Evolutionary conservation across 2,113 vertebrate genomes (phyloP), one percentile per base, ranked within the genome.

Genomic region (Pedetes capensis): DNA sequence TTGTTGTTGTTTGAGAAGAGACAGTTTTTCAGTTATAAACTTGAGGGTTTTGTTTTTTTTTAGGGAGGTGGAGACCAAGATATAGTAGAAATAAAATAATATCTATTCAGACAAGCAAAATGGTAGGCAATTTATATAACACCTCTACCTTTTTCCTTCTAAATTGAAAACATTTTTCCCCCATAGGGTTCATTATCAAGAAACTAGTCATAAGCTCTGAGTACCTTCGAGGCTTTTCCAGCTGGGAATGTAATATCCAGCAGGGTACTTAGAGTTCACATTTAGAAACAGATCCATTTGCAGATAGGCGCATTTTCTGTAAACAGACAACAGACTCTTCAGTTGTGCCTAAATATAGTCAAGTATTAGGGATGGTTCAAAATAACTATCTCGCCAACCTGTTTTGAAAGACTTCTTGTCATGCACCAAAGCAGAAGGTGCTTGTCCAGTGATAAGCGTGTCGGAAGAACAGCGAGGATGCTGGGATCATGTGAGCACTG

Each of bases 281-380:
- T 61, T 95, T 86, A 93, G 75, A 91, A 92, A 91, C n/a, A 91
- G 59, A 44, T 63, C 17, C 39, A 13, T 87, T 74, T 68, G 49
- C 34, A 84, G 42, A 55, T 51, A 53, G 59, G 13, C 39, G 61
- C 27, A 9, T 92, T 79, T 93, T 88, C 51, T 81, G 8, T 83
- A 83, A 76, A 78, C 29, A 79, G 80, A 55, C 34, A 79, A 78
- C 25, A 82, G 61, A 27, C 17, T 91, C 47, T 86, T 93, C 32
- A 42, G 27, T 47, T 93, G 27, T 63, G 3, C 34, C 39, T 90
- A 87, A 92, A n/a, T 87, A 61, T 82, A 69, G n/a, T 88, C 53
- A 88, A 18, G 51, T 93, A 85, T 91, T 91, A 88, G 7, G 94
- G 87, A 82, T 44, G 57, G 27, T 63, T 86, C n/a, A 72, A 37